Evolutionary conservation across 2,888 invertebrate species (phyloP).

Genomic region (Antheraea assamensis): DNA sequence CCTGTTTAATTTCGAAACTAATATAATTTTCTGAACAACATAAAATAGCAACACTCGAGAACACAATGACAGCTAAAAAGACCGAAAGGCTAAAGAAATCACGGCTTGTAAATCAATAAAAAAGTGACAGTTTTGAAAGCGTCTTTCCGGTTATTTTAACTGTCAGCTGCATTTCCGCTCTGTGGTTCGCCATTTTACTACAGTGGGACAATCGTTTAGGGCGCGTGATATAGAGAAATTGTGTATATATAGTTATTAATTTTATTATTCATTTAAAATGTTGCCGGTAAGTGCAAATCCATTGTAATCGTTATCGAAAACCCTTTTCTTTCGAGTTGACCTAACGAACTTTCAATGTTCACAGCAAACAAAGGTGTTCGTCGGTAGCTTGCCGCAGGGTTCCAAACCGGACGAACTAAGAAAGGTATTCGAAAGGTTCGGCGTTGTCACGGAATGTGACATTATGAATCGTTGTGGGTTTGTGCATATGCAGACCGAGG

Average conservation of each 20-base stretch:
- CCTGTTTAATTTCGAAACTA: too few relatives aligned
- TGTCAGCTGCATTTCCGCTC: constrained; percentile 8
- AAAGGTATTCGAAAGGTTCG: constrained; percentile 92
- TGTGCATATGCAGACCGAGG: constrained; percentile 93
- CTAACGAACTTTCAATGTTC: constrained; percentile 40
- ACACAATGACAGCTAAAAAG: too few relatives aligned
- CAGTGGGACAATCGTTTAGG: constrained; percentile 27
- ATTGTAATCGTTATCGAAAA: constrained; percentile 17
- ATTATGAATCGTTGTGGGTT: constrained; percentile 97
- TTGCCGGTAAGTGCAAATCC: constrained; percentile 66
- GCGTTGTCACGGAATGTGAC: constrained; percentile 95
- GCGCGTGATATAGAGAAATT: constrained; percentile 29
- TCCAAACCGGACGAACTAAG: constrained; percentile 92
- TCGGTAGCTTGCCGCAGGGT: constrained; percentile 94
- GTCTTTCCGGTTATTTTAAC: constrained; percentile 1
- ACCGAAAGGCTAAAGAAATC: not conserved
- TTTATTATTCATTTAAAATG: constrained; percentile 45
- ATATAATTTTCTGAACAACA: too few relatives aligned
- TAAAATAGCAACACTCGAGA: too few relatives aligned
- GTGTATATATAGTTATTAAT: constrained; percentile 23
- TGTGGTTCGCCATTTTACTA: constrained; percentile 44
- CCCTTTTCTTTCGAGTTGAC: too few relatives aligned
- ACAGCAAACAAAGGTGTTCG: constrained; percentile 93
- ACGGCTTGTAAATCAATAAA: not conserved
- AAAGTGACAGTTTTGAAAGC: not conserved